Percentiles rank a stretch among this genome's conserved stretches.
These are phyloP conservation scores for Beris morrisii DNA, from an alignment of 2,888 invertebrate species.

Conservation along the genomic window DNA sequence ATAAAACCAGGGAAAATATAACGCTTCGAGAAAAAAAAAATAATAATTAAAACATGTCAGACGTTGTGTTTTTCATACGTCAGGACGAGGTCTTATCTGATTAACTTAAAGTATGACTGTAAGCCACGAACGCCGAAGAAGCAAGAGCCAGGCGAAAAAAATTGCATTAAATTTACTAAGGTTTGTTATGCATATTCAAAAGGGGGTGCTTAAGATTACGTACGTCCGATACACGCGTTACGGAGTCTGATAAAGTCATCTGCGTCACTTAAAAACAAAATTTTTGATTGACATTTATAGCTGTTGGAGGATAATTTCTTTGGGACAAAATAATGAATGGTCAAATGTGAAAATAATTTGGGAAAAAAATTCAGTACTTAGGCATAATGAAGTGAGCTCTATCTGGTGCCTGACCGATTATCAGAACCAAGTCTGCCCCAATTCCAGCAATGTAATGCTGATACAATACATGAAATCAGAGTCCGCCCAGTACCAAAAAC, in stretches of 20 bases:
- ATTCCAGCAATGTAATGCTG: too few relatives aligned
- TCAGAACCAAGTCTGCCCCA: too few relatives aligned
- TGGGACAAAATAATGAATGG: too few relatives aligned
- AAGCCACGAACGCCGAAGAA: not conserved
- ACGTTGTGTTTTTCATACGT: conserved; percentile 39
- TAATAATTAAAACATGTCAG: conserved; percentile 40
- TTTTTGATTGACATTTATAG: conserved; percentile 10
- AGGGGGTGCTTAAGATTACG: conserved; percentile 19
- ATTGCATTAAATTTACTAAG: conserved; percentile 6
- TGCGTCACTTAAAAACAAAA: conserved; percentile 10
- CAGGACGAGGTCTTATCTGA: conserved; percentile 34
- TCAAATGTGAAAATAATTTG: too few relatives aligned
- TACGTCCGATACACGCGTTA: conserved; percentile 10
- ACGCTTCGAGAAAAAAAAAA: conserved; percentile 35
- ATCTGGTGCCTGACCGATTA: too few relatives aligned
- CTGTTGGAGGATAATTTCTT: too few relatives aligned
- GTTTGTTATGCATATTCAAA: conserved; percentile 23
- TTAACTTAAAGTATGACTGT: conserved; percentile 14
- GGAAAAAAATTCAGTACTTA: too few relatives aligned
- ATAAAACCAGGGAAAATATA: conserved; percentile 26
- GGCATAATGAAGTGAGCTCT: too few relatives aligned
- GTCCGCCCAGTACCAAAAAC: too few relatives aligned
- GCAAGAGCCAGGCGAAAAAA: not conserved
- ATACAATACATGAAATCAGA: too few relatives aligned
- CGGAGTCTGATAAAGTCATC: conserved; percentile 26